Evolutionary conservation across 2,113 vertebrate species (phyloP).

Genomic region (Anarhynchus alexandrinus): DNA sequence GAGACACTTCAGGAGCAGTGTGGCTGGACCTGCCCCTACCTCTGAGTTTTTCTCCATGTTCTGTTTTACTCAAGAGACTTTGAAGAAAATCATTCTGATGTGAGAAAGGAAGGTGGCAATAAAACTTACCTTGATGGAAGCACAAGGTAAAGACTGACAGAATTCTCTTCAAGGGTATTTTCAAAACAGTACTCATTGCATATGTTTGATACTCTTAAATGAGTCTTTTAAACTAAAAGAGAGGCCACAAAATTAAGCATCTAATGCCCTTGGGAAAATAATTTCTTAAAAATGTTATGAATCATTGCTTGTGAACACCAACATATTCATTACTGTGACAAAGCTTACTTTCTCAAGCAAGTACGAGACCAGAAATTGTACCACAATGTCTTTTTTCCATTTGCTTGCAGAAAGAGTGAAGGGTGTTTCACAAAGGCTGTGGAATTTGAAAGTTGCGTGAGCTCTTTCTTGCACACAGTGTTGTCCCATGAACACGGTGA

Average conservation of each 20-base stretch:
- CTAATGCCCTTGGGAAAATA: background rate
- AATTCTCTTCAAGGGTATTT: background rate
- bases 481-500: background rate
- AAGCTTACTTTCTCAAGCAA: background rate
- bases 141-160: background rate
- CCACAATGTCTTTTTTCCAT: background rate
- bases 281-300: background rate
- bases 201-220: background rate
- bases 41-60: background rate
- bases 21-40: background rate
- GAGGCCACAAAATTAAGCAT: background rate
- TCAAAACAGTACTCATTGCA: rapidly evolving
- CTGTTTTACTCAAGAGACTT: background rate
- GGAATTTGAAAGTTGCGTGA: background rate
- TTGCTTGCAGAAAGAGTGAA: background rate
- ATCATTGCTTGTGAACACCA: background rate
- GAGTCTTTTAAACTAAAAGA: background rate
- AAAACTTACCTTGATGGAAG: background rate
- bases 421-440: background rate
- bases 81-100: background rate
- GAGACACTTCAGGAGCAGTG: background rate
- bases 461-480: background rate
- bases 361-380: background rate
- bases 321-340: background rate
- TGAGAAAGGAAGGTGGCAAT: background rate